Evolutionary conservation across 1,140 invertebrate genomes (phyloP).

Genomic region (Reticulitermes speratus): DNA sequence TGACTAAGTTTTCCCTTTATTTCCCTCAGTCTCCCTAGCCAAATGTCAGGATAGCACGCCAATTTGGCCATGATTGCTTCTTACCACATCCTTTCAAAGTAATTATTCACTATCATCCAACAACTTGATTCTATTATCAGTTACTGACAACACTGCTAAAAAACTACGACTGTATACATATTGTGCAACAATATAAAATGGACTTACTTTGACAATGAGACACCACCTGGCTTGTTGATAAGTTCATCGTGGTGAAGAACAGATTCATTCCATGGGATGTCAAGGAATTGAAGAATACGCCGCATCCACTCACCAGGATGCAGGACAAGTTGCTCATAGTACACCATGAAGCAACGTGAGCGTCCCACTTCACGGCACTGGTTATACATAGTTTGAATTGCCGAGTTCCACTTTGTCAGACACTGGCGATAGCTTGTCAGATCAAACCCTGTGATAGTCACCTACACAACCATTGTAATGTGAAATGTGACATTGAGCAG

Average conservation of each 20-base stretch:
- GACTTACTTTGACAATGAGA: conserved; percentile 86
- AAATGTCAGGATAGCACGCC: too few species aligned
- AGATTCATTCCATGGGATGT: conserved; percentile 92
- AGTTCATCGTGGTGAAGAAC: conserved; percentile 97
- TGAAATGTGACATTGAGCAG: too few species aligned
- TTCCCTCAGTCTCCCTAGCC: too few species aligned
- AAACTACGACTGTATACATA: too few species aligned
- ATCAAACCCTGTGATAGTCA: conserved; percentile 98
- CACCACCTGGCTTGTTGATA: conserved; percentile 94
- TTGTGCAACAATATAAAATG: background rate
- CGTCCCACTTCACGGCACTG: conserved; percentile 89
- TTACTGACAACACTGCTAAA: too few species aligned
- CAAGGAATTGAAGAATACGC: conserved; percentile 86
- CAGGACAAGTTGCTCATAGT: conserved; percentile 96
- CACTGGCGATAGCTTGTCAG: conserved; percentile 90
- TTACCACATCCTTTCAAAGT: too few species aligned
- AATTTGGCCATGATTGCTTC: too few species aligned
- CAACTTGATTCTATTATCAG: too few species aligned
- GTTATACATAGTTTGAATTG: conserved; percentile 90
- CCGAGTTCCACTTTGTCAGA: conserved; percentile 93
- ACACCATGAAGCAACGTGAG: conserved; percentile 81
- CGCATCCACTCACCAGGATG: conserved; percentile 89
- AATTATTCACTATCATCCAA: too few species aligned
- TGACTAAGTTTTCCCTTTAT: too few species aligned
- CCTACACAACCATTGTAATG: conserved; percentile 53